Evolutionary conservation across 2,113 vertebrate species (phyloP).

Genomic region (Gallinago jamesoni): DNA sequence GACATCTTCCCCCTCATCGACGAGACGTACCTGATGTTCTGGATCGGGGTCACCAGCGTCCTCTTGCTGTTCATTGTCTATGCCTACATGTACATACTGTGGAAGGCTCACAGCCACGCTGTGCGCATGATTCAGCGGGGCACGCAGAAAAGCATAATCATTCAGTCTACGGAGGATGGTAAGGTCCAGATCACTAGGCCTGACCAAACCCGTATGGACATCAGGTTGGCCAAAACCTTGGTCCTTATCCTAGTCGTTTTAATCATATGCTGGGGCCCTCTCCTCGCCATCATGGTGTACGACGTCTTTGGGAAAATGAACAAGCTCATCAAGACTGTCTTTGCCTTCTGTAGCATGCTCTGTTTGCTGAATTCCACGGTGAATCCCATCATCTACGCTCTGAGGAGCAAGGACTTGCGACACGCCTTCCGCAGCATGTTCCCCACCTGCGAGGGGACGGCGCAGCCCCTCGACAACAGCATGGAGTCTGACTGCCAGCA

Average conservation of each 20-base stretch:
- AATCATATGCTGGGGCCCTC: slow-evolving; percentile 98
- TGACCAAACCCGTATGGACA: slow-evolving; percentile 97
- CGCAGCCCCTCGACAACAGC: slow-evolving; percentile 95
- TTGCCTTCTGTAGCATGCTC: slow-evolving; percentile 98
- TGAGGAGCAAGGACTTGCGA: slow-evolving; percentile 96
- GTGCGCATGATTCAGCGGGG: slow-evolving; percentile 95
- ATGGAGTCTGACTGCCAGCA: slow-evolving; percentile 97
- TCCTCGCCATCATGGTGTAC: slow-evolving; percentile 98
- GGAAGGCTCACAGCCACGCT: slow-evolving; percentile 97
- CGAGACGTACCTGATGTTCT: slow-evolving; percentile 97
- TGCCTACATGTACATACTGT: slow-evolving; percentile 98
- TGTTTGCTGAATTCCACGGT: slow-evolving; percentile 98
- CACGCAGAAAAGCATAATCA: slow-evolving; percentile 95
- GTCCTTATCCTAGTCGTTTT: slow-evolving; percentile 96
- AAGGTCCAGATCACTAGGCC: slow-evolving; percentile 94
- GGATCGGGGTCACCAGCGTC: slow-evolving; percentile 94
- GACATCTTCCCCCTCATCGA: slow-evolving; percentile 98
- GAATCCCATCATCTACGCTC: slow-evolving; percentile 98
- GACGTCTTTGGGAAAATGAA: slow-evolving; percentile 99
- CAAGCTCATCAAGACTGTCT: slow-evolving; percentile 95
- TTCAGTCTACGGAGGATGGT: slow-evolving; percentile 92
- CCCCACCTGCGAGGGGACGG: slow-evolving; percentile 85
- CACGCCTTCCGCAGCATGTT: slow-evolving; percentile 96
- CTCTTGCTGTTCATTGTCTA: slow-evolving; percentile 97
- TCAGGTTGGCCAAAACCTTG: slow-evolving; percentile 96